phyloP scores from a whole-genome alignment of 2,113 vertebrate genomes.

The Tor tambroides region DNA sequence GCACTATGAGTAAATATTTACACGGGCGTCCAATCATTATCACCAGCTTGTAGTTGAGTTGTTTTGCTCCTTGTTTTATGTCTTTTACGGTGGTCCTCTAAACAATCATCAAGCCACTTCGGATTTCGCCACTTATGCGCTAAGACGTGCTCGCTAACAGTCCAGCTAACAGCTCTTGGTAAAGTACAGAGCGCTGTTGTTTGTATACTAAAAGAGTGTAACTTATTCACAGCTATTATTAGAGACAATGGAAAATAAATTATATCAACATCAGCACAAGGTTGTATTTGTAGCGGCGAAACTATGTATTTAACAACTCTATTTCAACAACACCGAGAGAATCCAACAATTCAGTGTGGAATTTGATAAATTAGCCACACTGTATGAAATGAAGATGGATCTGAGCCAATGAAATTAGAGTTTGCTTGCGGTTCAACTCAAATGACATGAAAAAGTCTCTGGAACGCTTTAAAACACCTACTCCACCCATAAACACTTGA shows the following conservation, averaged over 20 bases:
- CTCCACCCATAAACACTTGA: conserved; percentile 43
- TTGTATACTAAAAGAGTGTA: conserved; percentile 53
- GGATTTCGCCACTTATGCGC: conserved; percentile 36
- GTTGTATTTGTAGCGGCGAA: conserved; percentile 25
- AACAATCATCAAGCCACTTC: conserved; percentile 53
- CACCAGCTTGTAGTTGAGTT: conserved; percentile 43
- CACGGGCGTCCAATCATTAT: conserved; percentile 52
- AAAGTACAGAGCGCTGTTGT: conserved; percentile 41
- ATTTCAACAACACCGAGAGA: conserved; percentile 23
- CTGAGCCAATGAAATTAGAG: not conserved
- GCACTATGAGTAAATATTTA: conserved; percentile 55
- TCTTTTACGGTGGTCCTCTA: conserved; percentile 49
- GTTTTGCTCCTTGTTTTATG: conserved; percentile 59
- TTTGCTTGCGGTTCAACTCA: conserved; percentile 2
- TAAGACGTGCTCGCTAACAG: conserved; percentile 44
- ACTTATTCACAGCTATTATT: conserved; percentile 34
- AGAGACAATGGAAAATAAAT: conserved; percentile 37
- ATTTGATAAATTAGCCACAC: conserved; percentile 36
- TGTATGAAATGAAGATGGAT: not conserved
- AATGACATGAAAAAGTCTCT: not conserved
- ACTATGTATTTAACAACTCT: conserved; percentile 34
- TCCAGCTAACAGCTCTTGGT: conserved; percentile 41
- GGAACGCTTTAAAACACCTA: not conserved
- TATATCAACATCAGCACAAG: conserved; percentile 31
- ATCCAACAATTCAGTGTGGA: conserved; percentile 35